Evolutionary conservation across 2,797 vertebrate species (phyloP).

Genomic region (Tachyglossus aculeatus): DNA sequence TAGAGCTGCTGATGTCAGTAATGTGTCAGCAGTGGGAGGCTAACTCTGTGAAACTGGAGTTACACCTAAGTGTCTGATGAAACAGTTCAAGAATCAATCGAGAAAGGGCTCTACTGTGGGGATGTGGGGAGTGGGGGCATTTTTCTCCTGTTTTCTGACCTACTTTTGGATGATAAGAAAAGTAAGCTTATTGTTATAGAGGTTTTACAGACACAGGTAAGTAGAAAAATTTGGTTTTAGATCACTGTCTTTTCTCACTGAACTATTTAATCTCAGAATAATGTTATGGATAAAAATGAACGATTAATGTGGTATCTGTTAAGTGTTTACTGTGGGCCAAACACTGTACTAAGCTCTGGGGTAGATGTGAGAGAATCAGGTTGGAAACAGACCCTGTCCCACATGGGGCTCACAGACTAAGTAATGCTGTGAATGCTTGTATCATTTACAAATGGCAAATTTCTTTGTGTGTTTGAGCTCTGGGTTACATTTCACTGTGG

Average conservation of each 20-base stretch:
- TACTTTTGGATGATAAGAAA: constrained; percentile 32
- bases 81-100: constrained; percentile 27
- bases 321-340: too few species aligned
- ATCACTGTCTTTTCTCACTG: background rate
- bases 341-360: too few species aligned
- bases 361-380: too few species aligned
- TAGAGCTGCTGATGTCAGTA: constrained; percentile 80
- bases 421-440: too few species aligned
- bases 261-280: background rate
- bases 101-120: constrained; percentile 3
- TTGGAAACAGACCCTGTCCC: too few species aligned
- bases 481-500: too few species aligned
- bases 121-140: background rate
- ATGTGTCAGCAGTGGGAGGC: constrained; percentile 72
- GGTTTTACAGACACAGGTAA: constrained; percentile 1
- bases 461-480: too few species aligned
- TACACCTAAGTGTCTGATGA: constrained; percentile 79
- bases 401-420: too few species aligned
- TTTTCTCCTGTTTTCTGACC: background rate
- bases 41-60: constrained; percentile 79
- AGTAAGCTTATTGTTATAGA: background rate
- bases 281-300: background rate
- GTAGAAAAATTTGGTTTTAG: background rate
- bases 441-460: too few species aligned
- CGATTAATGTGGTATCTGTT: too few species aligned